Base-by-base conservation (phyloP, 2,113 vertebrate genomes). In the Gambusia affinis region DNA sequence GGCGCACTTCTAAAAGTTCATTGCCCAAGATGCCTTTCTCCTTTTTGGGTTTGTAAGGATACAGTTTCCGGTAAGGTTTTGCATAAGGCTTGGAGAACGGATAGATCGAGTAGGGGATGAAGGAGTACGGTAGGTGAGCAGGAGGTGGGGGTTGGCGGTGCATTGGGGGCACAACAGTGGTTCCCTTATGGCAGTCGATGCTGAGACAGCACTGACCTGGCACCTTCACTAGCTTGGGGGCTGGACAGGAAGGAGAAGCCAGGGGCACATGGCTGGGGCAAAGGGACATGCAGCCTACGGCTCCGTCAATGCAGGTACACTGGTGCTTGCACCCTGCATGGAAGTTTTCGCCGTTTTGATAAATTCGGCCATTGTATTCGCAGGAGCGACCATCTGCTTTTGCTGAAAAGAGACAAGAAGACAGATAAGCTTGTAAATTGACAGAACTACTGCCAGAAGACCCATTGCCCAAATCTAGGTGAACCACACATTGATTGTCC, bases 291-390 rank as follows among this genome's bases (percentile, higher is more conserved):
- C 95, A 96, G 63, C 95, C 95, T 77, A 96, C 95, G 0, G 94
- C 95, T 1, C 95, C 95, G 4, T 96, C 95, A 28, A 96, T 95
- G 68, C 95, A 96, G 44, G 93, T 96, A 83, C 95, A 96, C 84
- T 96, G 95, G 88, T 96, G 94, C 78, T 95, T 95, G 83, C 95
- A 96, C 33, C 94, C 95, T 0, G 94, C 95, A 0, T 76, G 85
- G 79, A 96, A 96, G 57, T 94, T 94, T 88, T 96, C 95, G 0
- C 95, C 94, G 0, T 95, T 95, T 69, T 96, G 95, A 73, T 95
- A 95, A 72, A 96, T 95, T 27, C 85, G 91, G 4, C 95, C 94
- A 2, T 91, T 94, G 88, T 95, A 96, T 72, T 96, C 95, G 0
- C 95, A 96, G 3, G 95, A 94, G 24, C 95, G 93, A 4, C 95